Percentiles rank a stretch among this genome's conserved stretches.
Evolutionary conservation across 2,113 vertebrate genomes (phyloP).

Genomic region (Calypte anna): DNA sequence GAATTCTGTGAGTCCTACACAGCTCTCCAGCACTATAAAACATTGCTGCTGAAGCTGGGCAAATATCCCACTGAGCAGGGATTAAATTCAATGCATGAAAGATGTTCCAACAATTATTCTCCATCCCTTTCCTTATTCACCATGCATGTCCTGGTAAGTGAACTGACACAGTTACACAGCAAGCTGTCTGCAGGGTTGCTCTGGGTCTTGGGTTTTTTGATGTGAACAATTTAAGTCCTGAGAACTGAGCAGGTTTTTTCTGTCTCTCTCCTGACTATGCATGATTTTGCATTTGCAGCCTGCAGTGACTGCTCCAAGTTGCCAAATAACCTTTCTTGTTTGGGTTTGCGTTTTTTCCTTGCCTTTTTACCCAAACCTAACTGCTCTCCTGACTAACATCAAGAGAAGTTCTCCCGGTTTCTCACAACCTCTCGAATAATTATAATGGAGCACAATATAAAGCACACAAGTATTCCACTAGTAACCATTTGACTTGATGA

Average conservation of each 20-base stretch:
- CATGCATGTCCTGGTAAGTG: background rate
- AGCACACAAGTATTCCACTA: no score
- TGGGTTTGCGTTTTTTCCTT: background rate
- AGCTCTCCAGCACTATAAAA: conserved; percentile 1
- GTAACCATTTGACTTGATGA: background rate
- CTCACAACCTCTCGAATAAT: background rate
- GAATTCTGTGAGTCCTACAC: background rate
- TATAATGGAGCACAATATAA: background rate
- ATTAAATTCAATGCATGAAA: background rate
- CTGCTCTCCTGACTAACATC: background rate
- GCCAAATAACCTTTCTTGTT: background rate
- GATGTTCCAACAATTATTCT: conserved; percentile 15
- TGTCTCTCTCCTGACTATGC: rapidly evolving
- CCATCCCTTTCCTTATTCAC: background rate
- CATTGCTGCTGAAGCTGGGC: background rate
- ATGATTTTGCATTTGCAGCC: background rate
- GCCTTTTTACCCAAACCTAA: background rate
- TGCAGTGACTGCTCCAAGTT: background rate
- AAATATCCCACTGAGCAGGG: conserved; percentile 47
- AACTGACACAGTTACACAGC: conserved; percentile 16
- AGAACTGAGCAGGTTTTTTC: background rate
- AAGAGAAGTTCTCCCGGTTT: background rate
- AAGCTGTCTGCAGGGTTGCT: background rate
- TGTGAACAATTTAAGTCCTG: background rate
- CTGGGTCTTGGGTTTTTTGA: background rate